Base-by-base conservation (phyloP, 2,888 invertebrate species). In the Apoderus coryli region DNA sequence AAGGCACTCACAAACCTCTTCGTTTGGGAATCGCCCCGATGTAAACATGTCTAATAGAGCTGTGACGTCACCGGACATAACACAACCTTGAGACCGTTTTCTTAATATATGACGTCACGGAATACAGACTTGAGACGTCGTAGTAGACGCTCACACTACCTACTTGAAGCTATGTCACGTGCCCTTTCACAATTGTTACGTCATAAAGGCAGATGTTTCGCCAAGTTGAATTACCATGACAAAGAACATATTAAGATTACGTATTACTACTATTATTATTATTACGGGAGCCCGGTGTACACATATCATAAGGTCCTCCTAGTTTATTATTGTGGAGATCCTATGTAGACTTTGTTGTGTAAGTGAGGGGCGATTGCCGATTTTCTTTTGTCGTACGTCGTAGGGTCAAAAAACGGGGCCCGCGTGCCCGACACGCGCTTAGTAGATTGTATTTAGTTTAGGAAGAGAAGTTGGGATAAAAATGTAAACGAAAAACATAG, bases 381-480 rank as follows among this genome's bases (percentile, higher is more conserved):
- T 43, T 53, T 56, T 54, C 55, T 54, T 56, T 57, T 56, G 55
- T 55, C 40, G 35, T n/a, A n/a, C 33, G 43, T 40, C 31, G 41
- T 50, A 50, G 55, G 56, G 52, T 50, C 52, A 55, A 55, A 56
- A 56, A 56, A 54, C 54, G 48, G 50, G 54, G 47, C 56, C 53
- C 56, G 53, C 54, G 56, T 56, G 57, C 47, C 48, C 46, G 55
- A 50, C 57, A 57, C 57, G 54, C 57, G 57, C 43, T 48, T 45
- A 44, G 48, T 53, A 50, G 52, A 53, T 53, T 55, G 51, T 50
- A 50, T 53, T 53, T 51, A 46, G 47, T 49, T 45, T 44, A 42
- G 44, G 44, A n/a, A n/a, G 50, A 47, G 48, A 47, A 44, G 43
- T 45, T 39, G 38, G 44, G 49, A 52, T 53, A 50, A 49, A 50